A percentile compares a stretch with the other conserved stretches of the same genome.
Evolutionary conservation across 2,113 vertebrate species (phyloP).

Genomic region (Lipophrys pholis): DNA sequence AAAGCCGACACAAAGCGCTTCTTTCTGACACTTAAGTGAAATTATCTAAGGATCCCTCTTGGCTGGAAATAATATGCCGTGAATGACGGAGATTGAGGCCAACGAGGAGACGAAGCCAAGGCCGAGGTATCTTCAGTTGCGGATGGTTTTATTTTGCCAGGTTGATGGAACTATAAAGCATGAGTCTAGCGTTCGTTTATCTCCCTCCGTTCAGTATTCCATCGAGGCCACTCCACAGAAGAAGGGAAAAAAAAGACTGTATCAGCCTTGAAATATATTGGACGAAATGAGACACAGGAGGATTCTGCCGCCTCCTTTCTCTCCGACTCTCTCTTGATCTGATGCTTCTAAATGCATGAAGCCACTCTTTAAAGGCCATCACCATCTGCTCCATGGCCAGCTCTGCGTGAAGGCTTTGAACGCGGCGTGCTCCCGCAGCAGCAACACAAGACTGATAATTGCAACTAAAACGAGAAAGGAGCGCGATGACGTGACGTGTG

Average conservation of each 20-base stretch:
- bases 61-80: constrained; percentile 37
- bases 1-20: constrained; percentile 25
- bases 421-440: background rate
- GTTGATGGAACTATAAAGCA: constrained; percentile 50
- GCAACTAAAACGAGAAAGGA: background rate
- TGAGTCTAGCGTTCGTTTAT: constrained; percentile 50
- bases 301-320: constrained; percentile 53
- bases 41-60: constrained; percentile 44
- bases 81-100: constrained; percentile 37
- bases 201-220: constrained; percentile 66
- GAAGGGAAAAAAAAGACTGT: constrained; percentile 29
- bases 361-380: constrained; percentile 43
- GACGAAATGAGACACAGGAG: constrained; percentile 71
- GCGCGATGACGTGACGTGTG: constrained; percentile 10
- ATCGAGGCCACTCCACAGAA: constrained; percentile 41
- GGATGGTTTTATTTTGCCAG: constrained; percentile 72
- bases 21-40: constrained; percentile 39
- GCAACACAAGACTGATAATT: constrained; percentile 20
- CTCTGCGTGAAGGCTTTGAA: constrained; percentile 19
- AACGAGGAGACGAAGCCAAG: constrained; percentile 39
- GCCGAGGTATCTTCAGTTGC: constrained; percentile 42
- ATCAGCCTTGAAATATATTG: constrained; percentile 76
- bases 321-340: constrained; percentile 50
- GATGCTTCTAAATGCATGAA: constrained; percentile 48
- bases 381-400: constrained; percentile 39